Evolutionary conservation across 2,888 invertebrate species (phyloP).

Genomic region (Leuctra nigra): DNA sequence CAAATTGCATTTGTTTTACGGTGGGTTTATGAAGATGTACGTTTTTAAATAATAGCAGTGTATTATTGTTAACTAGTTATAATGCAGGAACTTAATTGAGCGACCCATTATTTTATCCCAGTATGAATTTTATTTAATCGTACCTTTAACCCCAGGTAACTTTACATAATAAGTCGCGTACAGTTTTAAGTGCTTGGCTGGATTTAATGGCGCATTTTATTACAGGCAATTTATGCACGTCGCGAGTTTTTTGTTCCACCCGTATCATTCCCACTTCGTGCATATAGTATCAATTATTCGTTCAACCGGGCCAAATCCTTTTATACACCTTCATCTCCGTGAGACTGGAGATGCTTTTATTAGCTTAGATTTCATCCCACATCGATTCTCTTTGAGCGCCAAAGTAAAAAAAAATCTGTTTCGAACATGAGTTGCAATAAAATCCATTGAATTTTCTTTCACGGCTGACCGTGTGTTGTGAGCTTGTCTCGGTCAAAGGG

Average conservation of each 20-base stretch:
- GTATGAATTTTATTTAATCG: too few species aligned
- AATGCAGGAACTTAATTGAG: too few species aligned
- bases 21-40: too few species aligned
- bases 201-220: conserved; percentile 1
- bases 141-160: too few species aligned
- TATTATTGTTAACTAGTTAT: too few species aligned
- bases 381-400: not conserved
- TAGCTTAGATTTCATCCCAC: conserved; percentile 2
- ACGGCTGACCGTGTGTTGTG: not conserved
- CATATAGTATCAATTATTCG: not conserved
- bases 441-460: not conserved
- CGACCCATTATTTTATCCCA: too few species aligned
- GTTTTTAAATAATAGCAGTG: too few species aligned
- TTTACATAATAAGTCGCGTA: too few species aligned
- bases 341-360: not conserved
- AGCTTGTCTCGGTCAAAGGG: too few species aligned
- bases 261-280: not conserved
- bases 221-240: not conserved
- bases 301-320: not conserved
- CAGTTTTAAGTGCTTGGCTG: too few species aligned
- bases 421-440: not conserved
- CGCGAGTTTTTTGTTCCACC: not conserved
- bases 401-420: not conserved
- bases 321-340: not conserved
- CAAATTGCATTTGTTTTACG: too few species aligned